These are phyloP conservation scores for Centruroides vittatus DNA, from an alignment of 1,140 invertebrate species.

Conservation along the genomic window DNA sequence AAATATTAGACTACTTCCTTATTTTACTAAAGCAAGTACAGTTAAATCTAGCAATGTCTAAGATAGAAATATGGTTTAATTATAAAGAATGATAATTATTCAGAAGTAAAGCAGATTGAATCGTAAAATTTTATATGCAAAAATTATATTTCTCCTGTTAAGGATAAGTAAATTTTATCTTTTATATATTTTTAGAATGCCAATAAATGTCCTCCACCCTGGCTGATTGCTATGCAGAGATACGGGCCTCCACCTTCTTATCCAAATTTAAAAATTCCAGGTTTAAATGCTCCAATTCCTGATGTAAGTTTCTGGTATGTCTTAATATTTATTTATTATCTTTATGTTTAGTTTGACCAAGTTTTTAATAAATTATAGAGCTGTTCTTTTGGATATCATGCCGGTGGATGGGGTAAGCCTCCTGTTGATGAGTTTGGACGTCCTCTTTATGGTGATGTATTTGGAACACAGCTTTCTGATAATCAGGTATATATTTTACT, in stretches of 20 bases:
- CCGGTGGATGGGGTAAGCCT: constrained; percentile 99
- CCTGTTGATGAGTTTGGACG: constrained; percentile 96
- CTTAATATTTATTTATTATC: background rate
- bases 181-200: constrained; percentile 17
- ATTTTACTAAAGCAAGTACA: too few relatives aligned
- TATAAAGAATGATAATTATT: too few relatives aligned
- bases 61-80: too few relatives aligned
- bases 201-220: constrained; percentile 77
- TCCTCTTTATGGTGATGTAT: constrained; percentile 97
- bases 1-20: too few relatives aligned
- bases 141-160: too few relatives aligned
- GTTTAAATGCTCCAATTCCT: constrained; percentile 84
- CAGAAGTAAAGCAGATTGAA: too few relatives aligned
- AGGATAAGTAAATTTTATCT: too few relatives aligned
- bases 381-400: constrained; percentile 97
- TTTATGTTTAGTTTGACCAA: background rate
- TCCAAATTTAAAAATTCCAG: constrained; percentile 93
- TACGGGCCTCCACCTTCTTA: constrained; percentile 99
- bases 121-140: too few relatives aligned
- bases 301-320: constrained; percentile 39
- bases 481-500: background rate
- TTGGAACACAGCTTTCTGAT: constrained; percentile 42
- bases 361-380: constrained; percentile 27
- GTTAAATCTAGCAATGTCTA: too few relatives aligned
- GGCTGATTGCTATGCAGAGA: constrained; percentile 99